Base-by-base conservation (phyloP, 1,140 invertebrate species). In the Aphaenogaster floridana region DNA sequence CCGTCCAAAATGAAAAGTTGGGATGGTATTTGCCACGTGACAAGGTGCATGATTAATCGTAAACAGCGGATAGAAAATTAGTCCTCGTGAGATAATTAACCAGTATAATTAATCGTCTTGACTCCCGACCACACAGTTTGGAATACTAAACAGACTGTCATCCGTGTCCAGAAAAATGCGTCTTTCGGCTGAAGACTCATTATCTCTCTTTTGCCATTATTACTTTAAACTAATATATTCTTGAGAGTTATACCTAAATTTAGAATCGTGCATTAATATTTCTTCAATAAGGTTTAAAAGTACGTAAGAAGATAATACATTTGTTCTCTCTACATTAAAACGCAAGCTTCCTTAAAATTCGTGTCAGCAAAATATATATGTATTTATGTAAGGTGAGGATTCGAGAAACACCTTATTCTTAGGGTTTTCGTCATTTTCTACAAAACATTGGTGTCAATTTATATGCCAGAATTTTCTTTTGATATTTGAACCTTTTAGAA, bases 81-180 rank as follows among this genome's bases (percentile, higher is more conserved):
- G 91, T 93, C 92, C 91, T 89, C 81, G 89, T 92, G 91, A 91
- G 90, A 94, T 95, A 95, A 95, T 94, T 94, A 93, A 91, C 87
- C 76, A 78, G 81, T 90, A 88, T 92, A 92, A 94, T 94, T 94
- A 94, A 95, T 94, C 89, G 91, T 93, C 90, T 86, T 88, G 80
- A 89, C 90, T 88, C 80, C 69, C 57, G 84, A 89, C 86, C 89
- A 87, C 86, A 71, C 50, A 57, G 86, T 86, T 86, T 69, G 57
- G 93, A 93, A 94, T 95, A 93, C 92, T 91, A 95, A 95, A 88
- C 80, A 90, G 88, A 59, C 72, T 81, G 87, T 83, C 52, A 71
- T 34, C 86, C 76, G 71, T 34, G 21, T 78, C 39, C 50, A 42
- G 87, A 86, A 90, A 90, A 90, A 83, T 90, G 52, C 69, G 54